Conservation (phyloP, 2,113 vertebrate species). For the Buteo buteo region DNA sequence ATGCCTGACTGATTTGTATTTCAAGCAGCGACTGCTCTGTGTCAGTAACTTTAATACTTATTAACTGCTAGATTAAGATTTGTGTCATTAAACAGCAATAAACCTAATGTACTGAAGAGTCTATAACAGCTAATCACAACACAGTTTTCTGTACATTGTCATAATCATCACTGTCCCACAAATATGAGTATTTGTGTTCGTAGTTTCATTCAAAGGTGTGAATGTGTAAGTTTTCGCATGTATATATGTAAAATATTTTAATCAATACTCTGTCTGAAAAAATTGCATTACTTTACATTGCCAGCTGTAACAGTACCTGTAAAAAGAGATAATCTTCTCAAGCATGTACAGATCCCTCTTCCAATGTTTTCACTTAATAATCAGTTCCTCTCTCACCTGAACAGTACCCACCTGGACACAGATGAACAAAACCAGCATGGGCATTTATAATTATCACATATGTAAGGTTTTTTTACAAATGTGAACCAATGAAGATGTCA, state of each 20-base stretch:
- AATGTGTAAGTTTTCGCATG: neutral
- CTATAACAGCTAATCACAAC: neutral
- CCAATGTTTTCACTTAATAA: neutral
- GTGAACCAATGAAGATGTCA: neutral
- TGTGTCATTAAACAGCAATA: slow-evolving; percentile 37
- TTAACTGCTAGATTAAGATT: slow-evolving; percentile 8
- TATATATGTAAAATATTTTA: neutral
- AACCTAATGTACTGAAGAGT: slow-evolving; percentile 8
- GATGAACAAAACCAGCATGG: neutral
- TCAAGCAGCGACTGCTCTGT: neutral
- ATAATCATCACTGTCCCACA: neutral
- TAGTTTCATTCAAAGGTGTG: neutral
- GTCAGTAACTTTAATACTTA: slow-evolving; percentile 5
- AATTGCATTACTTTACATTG: neutral
- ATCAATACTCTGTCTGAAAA: neutral
- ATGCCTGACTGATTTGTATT: neutral
- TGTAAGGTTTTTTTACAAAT: neutral
- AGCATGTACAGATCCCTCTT: neutral
- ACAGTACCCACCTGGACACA: neutral
- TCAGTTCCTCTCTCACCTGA: neutral
- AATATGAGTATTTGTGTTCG: neutral
- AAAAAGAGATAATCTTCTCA: neutral
- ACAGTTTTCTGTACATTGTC: neutral
- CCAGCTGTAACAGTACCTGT: neutral
- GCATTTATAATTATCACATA: neutral